Conservation (phyloP, 2,113 vertebrate species). For the Accipiter cooperii region DNA sequence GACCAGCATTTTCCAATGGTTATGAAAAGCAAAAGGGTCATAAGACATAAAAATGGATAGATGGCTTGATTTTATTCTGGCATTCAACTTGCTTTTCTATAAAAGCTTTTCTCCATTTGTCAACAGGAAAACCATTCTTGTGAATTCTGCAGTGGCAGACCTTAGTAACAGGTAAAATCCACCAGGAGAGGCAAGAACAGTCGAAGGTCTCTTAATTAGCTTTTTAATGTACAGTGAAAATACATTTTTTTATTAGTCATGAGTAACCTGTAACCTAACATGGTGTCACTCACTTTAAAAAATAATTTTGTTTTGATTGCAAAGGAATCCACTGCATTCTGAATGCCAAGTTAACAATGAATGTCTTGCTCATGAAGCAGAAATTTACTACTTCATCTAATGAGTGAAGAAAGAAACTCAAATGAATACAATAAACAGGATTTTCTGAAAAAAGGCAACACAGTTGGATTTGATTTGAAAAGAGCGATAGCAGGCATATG, state of each 20-base stretch:
- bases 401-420: neutral
- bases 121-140: neutral
- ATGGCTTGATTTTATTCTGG: neutral
- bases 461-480: conserved; percentile 63
- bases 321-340: neutral
- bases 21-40: neutral
- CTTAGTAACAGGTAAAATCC: neutral
- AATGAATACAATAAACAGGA: conserved; percentile 42
- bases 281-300: conserved; percentile 12
- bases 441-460: conserved; percentile 19
- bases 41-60: neutral
- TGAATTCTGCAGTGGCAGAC: neutral
- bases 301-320: neutral
- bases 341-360: neutral
- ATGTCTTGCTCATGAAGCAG: neutral
- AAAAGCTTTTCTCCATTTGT: neutral
- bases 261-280: conserved; percentile 11
- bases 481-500: conserved; percentile 68
- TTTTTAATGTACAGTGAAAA: neutral
- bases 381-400: neutral
- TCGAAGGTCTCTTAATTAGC: neutral
- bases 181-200: neutral
- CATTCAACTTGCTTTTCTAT: neutral
- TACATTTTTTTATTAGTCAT: neutral
- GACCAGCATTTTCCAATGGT: neutral